A percentile compares a stretch with the other conserved stretches of the same genome.
Evolutionary conservation across 2,888 invertebrate genomes (phyloP).

Genomic region (Nomada lathburiana): DNA sequence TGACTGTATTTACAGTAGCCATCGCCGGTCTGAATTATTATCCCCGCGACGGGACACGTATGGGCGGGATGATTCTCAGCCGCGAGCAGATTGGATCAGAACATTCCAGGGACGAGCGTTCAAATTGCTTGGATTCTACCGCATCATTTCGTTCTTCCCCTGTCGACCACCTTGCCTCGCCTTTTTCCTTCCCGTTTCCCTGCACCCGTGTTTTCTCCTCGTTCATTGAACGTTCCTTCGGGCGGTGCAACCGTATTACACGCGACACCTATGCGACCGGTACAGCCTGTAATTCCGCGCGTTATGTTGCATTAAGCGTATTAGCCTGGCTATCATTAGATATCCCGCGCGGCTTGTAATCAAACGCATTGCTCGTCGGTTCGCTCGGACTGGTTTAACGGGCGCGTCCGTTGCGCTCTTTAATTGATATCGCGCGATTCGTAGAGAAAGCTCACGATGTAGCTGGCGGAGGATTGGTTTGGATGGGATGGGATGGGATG

Average conservation of each 20-base stretch:
- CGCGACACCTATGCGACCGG: conserved; percentile 55
- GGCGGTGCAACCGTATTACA: conserved; percentile 61
- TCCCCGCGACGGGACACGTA: conserved; percentile 50
- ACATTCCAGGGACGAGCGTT: conserved; percentile 70
- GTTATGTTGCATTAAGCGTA: conserved; percentile 66
- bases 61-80: conserved; percentile 58
- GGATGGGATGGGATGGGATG: neutral
- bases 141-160: conserved; percentile 33
- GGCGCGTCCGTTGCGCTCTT: conserved; percentile 10
- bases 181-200: conserved; percentile 11
- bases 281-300: conserved; percentile 56
- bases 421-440: conserved; percentile 51
- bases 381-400: conserved; percentile 35
- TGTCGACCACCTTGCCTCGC: conserved; percentile 4
- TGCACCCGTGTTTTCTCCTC: conserved; percentile 9
- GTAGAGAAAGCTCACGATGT: conserved; percentile 11
- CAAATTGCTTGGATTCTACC: conserved; percentile 66
- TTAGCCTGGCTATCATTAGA: conserved; percentile 64
- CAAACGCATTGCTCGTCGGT: conserved; percentile 37
- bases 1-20: conserved; percentile 60
- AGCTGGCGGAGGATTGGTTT: neutral
- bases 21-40: conserved; percentile 72
- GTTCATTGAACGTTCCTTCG: conserved; percentile 20
- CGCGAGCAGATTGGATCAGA: conserved; percentile 71
- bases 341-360: conserved; percentile 50